Conservation (phyloP, 2,113 vertebrate species). For the Pandion haliaetus region DNA sequence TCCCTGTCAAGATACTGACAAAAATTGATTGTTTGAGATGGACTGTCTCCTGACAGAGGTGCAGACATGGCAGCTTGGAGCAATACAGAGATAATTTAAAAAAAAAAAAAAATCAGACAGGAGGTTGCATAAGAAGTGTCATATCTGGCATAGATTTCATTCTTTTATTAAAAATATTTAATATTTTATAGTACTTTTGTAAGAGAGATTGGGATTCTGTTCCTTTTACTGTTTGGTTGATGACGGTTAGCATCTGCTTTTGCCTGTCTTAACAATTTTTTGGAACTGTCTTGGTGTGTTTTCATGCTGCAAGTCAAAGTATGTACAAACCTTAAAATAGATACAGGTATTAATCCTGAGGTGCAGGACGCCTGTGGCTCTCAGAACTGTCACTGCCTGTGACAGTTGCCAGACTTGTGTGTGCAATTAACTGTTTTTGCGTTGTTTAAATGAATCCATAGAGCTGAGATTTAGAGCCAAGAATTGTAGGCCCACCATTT, state of each 20-base stretch:
- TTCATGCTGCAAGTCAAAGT: background rate
- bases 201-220: background rate
- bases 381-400: background rate
- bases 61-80: background rate
- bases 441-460: background rate
- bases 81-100: background rate
- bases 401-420: background rate
- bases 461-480: background rate
- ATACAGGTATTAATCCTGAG: background rate
- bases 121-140: background rate
- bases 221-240: background rate
- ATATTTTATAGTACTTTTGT: background rate
- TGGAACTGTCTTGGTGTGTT: background rate
- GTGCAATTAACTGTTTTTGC: background rate
- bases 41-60: background rate
- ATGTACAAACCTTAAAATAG: background rate
- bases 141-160: background rate
- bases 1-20: background rate
- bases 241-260: background rate
- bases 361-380: background rate
- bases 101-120: background rate
- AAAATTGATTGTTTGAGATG: background rate
- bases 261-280: background rate
- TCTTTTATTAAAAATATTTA: background rate
- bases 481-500: background rate